Evolutionary conservation across 2,888 invertebrate species (phyloP).

Genomic region (Cerceris rybyensis): DNA sequence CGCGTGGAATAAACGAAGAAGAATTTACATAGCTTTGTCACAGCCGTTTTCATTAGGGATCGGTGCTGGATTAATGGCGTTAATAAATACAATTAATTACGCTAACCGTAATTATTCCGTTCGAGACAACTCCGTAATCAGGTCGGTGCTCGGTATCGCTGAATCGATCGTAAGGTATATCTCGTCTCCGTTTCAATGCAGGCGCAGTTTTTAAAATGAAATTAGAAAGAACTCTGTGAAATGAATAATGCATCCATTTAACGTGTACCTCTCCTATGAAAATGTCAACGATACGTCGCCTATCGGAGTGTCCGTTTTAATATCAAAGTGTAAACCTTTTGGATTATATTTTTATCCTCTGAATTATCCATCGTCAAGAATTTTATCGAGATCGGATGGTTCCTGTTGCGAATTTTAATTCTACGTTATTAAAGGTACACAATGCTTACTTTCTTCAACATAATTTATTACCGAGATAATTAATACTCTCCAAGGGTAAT

Average conservation of each 20-base stretch:
- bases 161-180: conserved; percentile 27
- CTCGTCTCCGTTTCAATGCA: neutral
- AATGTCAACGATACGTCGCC: conserved; percentile 2
- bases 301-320: neutral
- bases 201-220: neutral
- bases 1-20: neutral
- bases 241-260: neutral
- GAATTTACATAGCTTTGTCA: neutral
- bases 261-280: neutral
- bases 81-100: conserved; percentile 6
- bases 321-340: neutral
- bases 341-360: neutral
- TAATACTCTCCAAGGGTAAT: too few species aligned
- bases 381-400: neutral
- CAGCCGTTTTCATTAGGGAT: neutral
- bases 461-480: too few species aligned
- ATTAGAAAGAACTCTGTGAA: neutral
- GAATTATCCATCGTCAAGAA: neutral
- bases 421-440: neutral
- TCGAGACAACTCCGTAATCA: neutral
- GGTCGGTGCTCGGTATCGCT: conserved; percentile 22
- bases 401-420: neutral
- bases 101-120: conserved; percentile 4
- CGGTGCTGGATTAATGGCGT: neutral
- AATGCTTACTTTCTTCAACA: neutral